Percentiles rank a stretch among this genome's conserved stretches.
Conservation (phyloP, 2,888 invertebrate species). For the Panopea generosa region DNA sequence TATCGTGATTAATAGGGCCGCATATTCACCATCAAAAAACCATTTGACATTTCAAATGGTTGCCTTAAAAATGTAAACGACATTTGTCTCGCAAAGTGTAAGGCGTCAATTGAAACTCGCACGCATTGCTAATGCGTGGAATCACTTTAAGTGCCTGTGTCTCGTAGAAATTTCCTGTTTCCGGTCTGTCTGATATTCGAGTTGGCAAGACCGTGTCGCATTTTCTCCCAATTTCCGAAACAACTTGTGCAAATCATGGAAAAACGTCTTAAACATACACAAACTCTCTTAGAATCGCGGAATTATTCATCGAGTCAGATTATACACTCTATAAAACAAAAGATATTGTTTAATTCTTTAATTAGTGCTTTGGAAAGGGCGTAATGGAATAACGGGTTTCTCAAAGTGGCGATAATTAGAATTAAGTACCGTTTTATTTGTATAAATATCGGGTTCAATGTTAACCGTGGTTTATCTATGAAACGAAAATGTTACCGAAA, state of each 20-base stretch:
- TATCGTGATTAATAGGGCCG: no score
- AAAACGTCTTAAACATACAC: constrained; percentile 52
- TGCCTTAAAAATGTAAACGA: no score
- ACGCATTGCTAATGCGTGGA: constrained; percentile 10
- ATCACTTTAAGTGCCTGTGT: constrained; percentile 60
- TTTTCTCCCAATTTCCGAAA: constrained; percentile 65
- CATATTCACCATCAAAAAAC: no score
- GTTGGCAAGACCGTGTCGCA: constrained; percentile 37
- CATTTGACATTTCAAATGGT: no score
- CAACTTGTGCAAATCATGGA: constrained; percentile 62
- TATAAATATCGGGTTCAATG: no score
- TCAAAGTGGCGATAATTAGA: constrained; percentile 29
- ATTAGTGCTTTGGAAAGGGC: constrained; percentile 34
- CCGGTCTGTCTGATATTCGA: constrained; percentile 49
- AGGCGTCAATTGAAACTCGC: no score
- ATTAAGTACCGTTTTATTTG: constrained; percentile 17
- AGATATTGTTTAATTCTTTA: constrained; percentile 39
- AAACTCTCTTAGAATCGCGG: constrained; percentile 30
- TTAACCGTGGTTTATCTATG: no score
- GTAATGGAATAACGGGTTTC: constrained; percentile 26
- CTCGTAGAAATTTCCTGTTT: constrained; percentile 59
- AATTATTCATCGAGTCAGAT: constrained; percentile 50
- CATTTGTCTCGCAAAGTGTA: no score
- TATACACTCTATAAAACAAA: constrained; percentile 35
- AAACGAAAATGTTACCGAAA: constrained; percentile 1